phyloP scores from a whole-genome alignment of 1,140 invertebrate genomes.

The Tetramorium alpestre region DNA sequence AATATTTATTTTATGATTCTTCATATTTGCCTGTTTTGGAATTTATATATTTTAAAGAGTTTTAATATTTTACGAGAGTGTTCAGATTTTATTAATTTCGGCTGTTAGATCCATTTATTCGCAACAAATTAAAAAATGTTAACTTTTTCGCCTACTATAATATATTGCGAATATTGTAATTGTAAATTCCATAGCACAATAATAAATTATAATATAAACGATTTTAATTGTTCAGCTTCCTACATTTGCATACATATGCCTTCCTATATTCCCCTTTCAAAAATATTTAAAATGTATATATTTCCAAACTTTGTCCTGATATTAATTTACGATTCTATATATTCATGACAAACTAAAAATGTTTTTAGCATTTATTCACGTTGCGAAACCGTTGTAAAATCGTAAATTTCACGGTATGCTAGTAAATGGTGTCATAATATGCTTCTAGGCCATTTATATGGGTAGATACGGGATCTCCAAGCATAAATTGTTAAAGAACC shows the following conservation, averaged over 20 bases:
- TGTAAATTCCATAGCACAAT: not conserved
- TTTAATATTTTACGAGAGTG: not conserved
- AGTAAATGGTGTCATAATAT: slow-evolving; percentile 12
- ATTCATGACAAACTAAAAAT: not conserved
- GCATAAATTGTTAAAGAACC: slow-evolving; percentile 36
- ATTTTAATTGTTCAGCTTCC: not conserved
- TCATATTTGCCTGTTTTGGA: not conserved
- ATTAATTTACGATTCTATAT: not conserved
- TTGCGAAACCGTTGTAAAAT: not conserved
- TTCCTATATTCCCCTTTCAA: not conserved
- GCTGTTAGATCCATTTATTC: not conserved
- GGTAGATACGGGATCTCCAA: not conserved
- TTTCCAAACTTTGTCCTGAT: not conserved
- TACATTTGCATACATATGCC: not conserved
- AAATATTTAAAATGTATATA: not conserved
- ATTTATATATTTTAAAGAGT: not conserved
- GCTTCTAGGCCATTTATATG: slow-evolving; percentile 1
- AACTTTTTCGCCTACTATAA: not conserved
- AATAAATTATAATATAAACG: not conserved
- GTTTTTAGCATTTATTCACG: not conserved
- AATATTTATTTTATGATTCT: not conserved
- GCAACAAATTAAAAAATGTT: not conserved
- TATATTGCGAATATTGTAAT: not conserved
- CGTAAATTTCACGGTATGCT: not conserved
- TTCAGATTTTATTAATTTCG: not conserved